Conservation (phyloP, 2,888 invertebrate species). For the Acheta domesticus region DNA sequence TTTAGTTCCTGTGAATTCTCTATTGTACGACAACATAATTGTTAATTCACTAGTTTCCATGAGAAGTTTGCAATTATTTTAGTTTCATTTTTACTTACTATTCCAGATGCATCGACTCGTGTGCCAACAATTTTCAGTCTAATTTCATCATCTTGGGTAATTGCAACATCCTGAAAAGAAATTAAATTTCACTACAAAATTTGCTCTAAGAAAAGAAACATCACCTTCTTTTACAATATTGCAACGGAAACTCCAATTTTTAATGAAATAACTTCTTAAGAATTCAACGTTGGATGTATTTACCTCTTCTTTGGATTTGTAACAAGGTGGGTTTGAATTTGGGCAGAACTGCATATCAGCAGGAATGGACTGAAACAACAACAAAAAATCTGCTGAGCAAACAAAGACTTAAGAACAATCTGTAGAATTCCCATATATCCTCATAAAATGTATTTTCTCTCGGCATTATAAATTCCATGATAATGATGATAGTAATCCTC, state of each 20-base stretch:
- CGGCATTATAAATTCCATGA: not conserved
- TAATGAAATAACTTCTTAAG: slow-evolving; percentile 38
- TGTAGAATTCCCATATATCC: too few species aligned
- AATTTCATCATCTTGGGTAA: slow-evolving; percentile 96
- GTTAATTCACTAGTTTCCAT: too few species aligned
- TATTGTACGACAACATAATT: too few species aligned
- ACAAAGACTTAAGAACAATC: too few species aligned
- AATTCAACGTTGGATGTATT: slow-evolving; percentile 31
- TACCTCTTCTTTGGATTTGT: slow-evolving; percentile 94
- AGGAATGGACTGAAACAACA: slow-evolving; percentile 80
- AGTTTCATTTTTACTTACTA: slow-evolving; percentile 64
- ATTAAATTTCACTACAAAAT: not conserved
- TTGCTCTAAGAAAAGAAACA: slow-evolving; percentile 29
- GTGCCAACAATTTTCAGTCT: slow-evolving; percentile 98
- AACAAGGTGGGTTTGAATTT: slow-evolving; percentile 95
- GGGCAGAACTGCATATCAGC: slow-evolving; percentile 99
- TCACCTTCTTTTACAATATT: not conserved
- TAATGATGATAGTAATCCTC: too few species aligned
- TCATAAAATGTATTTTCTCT: too few species aligned
- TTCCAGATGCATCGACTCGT: slow-evolving; percentile 96
- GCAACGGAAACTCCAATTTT: not conserved
- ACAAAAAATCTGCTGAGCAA: slow-evolving; percentile 26
- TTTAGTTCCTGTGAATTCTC: too few species aligned
- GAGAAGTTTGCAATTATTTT: too few species aligned
- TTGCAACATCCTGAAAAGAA: slow-evolving; percentile 73